These are phyloP conservation scores for Drosophila merina DNA, from an alignment of 2,888 invertebrate species.

Conservation along the genomic window DNA sequence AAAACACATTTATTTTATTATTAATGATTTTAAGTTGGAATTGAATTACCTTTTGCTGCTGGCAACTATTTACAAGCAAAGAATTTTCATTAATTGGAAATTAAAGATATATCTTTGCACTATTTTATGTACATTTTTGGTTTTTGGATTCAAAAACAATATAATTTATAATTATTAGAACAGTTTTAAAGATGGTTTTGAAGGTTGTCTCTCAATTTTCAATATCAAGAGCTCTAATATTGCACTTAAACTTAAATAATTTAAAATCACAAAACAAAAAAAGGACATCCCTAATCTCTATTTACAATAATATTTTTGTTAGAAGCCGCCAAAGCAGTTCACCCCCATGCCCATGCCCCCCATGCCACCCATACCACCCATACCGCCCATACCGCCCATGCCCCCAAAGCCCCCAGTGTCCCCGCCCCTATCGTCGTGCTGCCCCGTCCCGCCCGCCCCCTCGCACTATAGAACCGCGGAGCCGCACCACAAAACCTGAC, in stretches of 20 bases:
- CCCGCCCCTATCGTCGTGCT: conserved; percentile 47
- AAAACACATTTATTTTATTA: conserved; percentile 38
- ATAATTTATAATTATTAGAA: no score
- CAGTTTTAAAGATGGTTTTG: no score
- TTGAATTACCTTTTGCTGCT: background rate
- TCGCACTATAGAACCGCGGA: conserved; percentile 83
- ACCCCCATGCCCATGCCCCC: conserved; percentile 8
- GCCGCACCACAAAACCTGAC: conserved; percentile 83
- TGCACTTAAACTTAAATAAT: background rate
- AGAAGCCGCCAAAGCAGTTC: conserved; percentile 45
- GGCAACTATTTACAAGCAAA: conserved; percentile 1
- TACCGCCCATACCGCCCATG: conserved; percentile 3
- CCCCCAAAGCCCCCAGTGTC: conserved; percentile 25
- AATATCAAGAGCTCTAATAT: background rate
- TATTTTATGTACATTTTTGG: background rate
- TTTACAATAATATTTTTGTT: conserved; percentile 8
- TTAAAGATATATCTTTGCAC: background rate
- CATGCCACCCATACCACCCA: background rate
- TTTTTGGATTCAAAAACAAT: background rate
- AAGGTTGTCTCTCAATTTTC: background rate
- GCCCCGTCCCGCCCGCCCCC: conserved; percentile 60
- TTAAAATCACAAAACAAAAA: background rate
- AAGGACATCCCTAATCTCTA: background rate
- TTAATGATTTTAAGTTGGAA: background rate
- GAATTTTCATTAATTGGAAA: background rate